Evolutionary conservation across 2,888 invertebrate species (phyloP).

Genomic region (Lasius platythorax): DNA sequence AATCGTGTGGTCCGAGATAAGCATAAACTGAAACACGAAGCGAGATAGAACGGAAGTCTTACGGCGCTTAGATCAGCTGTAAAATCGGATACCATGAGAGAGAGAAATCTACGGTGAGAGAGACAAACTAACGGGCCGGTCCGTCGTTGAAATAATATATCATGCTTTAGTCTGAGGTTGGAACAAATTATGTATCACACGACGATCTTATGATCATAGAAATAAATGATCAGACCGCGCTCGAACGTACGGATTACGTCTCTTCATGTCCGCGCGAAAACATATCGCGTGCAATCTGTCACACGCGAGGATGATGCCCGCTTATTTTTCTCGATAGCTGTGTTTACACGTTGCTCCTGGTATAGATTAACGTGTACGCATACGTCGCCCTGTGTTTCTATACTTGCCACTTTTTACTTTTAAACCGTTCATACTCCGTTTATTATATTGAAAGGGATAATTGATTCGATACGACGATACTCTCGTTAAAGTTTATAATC

Average conservation of each 20-base stretch:
- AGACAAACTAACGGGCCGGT: constrained; percentile 64
- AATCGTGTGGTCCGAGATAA: neutral
- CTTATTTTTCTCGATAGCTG: constrained; percentile 41
- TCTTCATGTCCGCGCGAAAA: constrained; percentile 32
- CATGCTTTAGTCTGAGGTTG: constrained; percentile 39
- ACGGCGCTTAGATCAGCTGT: constrained; percentile 70
- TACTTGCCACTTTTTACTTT: neutral
- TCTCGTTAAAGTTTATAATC: neutral
- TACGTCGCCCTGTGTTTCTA: neutral
- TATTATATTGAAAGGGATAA: neutral
- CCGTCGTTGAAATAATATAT: constrained; percentile 48
- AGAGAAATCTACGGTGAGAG: constrained; percentile 68
- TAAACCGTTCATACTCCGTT: neutral
- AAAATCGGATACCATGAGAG: constrained; percentile 74
- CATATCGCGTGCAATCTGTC: constrained; percentile 41
- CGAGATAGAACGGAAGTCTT: neutral
- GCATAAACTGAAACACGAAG: constrained; percentile 49
- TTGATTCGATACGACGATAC: neutral
- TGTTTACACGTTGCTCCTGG: constrained; percentile 20
- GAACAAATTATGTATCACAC: constrained; percentile 53
- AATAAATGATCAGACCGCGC: constrained; percentile 47
- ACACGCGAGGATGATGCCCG: constrained; percentile 30
- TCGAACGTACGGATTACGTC: constrained; percentile 40
- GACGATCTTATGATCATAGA: constrained; percentile 43
- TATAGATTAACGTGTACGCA: constrained; percentile 8